Conservation (phyloP, 2,113 vertebrate genomes). For the Heptranchias perlo region DNA sequence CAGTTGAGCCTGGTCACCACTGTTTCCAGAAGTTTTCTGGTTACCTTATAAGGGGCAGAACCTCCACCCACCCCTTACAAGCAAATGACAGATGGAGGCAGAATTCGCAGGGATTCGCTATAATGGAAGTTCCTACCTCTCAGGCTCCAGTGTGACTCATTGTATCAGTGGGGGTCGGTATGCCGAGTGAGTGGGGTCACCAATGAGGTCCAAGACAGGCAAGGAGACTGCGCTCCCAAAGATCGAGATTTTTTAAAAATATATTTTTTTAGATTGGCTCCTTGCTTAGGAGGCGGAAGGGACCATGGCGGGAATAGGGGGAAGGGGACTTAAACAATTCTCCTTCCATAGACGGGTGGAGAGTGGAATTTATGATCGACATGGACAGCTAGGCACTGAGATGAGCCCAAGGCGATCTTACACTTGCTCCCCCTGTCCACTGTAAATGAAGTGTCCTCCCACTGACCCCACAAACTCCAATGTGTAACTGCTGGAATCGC, state of each 20-base stretch:
- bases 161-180: not conserved
- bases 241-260: not conserved
- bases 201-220: not conserved
- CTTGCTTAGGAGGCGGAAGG: not conserved
- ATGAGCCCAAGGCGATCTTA: too few species aligned
- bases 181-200: not conserved
- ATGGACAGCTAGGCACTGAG: too few species aligned
- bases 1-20: not conserved
- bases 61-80: not conserved
- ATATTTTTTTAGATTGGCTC: not conserved
- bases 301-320: not conserved
- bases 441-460: not conserved
- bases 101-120: not conserved
- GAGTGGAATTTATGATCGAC: not conserved
- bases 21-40: not conserved
- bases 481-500: not conserved
- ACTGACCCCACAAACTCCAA: not conserved
- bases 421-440: too few species aligned
- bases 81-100: not conserved
- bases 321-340: not conserved
- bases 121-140: not conserved
- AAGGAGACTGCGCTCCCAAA: not conserved
- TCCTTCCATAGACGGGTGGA: not conserved
- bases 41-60: not conserved
- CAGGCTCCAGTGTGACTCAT: not conserved